Base-by-base conservation (phyloP, 1,140 invertebrate genomes). In the Cyphomyrmex costatus region DNA sequence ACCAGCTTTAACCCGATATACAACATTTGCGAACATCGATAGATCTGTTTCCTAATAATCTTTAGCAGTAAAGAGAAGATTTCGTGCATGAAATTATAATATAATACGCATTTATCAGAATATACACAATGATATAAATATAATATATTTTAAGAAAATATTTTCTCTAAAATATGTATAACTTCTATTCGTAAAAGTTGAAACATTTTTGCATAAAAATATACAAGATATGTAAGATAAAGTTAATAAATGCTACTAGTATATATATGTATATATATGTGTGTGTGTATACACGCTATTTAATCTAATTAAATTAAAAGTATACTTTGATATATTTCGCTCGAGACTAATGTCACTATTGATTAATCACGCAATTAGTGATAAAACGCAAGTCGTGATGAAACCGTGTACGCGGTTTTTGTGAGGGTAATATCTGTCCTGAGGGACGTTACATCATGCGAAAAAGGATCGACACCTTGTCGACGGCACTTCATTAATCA, bases 401-500 rank as follows among this genome's bases (percentile, higher is more conserved):
- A 73, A 85, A 78, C 8, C 53, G 16, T 42, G 49, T 46, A 16
- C 8, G 24, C 27, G 46, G 60, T 66, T 78, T 77, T 85, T 85
- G 14, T 63, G 30, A 33, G 68, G 61, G 19, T 33, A 46, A 63
- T 89, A 66, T 30, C 14, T 68, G 83, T 83, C 82, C 76, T 42
- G n/a, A 66, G 77, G 88, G 87, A 71, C 36, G 63, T 79, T 86
- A 82, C 16, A 27, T 24, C 42, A 56, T n/a, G 53, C 51, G 63
- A 65, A 71, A 78, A 33, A 76, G 80, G 77, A 88, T 88, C 89
- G 89, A 89, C 88, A 85, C 86, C 79, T 85, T 63, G 61, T 77
- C 70, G 73, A 36, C 46, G 79, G 56, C 60, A 86, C 86, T 90
- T 86, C 80, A 90, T 90, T 90, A 90, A 90, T 90, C 83, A 88